Percentiles rank a stretch among this genome's conserved stretches.
These are phyloP conservation scores for Caenorhabditis zanzibari DNA, from an alignment of 2,888 invertebrate species.

Conservation along the genomic window DNA sequence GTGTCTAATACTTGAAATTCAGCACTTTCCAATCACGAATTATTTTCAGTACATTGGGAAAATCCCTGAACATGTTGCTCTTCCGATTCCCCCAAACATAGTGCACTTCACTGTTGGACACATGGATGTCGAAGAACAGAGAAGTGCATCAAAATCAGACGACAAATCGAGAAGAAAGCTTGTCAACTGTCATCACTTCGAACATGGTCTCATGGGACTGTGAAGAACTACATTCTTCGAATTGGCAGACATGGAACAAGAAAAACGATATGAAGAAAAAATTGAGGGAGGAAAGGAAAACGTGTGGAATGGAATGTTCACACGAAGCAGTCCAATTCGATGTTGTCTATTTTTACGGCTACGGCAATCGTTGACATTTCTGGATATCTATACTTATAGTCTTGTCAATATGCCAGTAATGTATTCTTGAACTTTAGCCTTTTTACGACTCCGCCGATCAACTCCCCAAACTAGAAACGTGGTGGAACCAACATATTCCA, in stretches of 20 bases:
- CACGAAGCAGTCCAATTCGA: conserved; percentile 48
- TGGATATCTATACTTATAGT: not conserved
- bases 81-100: not conserved
- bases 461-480: conserved; percentile 37
- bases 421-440: not conserved
- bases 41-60: too few relatives aligned
- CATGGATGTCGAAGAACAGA: conserved; percentile 11
- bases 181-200: conserved; percentile 59
- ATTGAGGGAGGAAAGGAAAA: conserved; percentile 6
- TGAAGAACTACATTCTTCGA: conserved; percentile 18
- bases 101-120: conserved; percentile 14
- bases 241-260: not conserved
- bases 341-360: conserved; percentile 21
- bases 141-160: conserved; percentile 39
- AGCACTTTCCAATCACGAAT: too few relatives aligned
- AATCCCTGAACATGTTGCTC: not conserved
- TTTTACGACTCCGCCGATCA: not conserved
- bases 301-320: conserved; percentile 27
- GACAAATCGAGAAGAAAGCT: conserved; percentile 54
- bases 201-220: conserved; percentile 38
- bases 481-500: conserved; percentile 40
- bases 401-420: conserved; percentile 5
- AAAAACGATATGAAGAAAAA: conserved; percentile 1
- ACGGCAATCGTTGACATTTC: not conserved
- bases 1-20: too few relatives aligned